These are phyloP conservation scores for Eupeodes luniger DNA, from an alignment of 2,888 invertebrate genomes.

Conservation along the genomic window DNA sequence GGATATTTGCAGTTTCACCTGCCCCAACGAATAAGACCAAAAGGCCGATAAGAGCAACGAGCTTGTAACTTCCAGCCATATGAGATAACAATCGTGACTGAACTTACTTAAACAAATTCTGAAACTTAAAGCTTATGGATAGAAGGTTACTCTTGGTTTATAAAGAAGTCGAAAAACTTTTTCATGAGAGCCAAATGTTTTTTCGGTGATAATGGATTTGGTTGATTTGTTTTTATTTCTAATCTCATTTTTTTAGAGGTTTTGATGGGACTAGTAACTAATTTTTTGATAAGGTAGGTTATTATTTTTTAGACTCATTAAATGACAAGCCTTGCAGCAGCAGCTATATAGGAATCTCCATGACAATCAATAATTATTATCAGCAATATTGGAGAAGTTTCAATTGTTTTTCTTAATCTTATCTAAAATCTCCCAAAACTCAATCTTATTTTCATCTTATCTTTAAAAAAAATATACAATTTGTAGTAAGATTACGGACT, in stretches of 20 bases:
- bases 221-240: not conserved
- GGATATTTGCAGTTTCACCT: constrained; percentile 79
- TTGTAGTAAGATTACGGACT: too few relatives aligned
- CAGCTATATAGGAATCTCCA: too few relatives aligned
- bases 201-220: not conserved
- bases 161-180: not conserved
- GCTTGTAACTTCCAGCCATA: constrained; percentile 6
- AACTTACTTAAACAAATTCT: not conserved
- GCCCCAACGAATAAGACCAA: not conserved
- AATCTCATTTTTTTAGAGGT: not conserved
- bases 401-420: too few relatives aligned
- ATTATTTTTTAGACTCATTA: too few relatives aligned
- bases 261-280: too few relatives aligned
- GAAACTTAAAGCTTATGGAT: not conserved
- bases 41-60: not conserved
- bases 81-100: not conserved
- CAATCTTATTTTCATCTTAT: not conserved
- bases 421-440: too few relatives aligned
- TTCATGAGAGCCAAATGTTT: not conserved
- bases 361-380: too few relatives aligned
- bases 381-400: too few relatives aligned
- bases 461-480: too few relatives aligned
- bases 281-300: too few relatives aligned
- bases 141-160: not conserved
- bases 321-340: too few relatives aligned